Percentiles rank a stretch among this genome's conserved stretches.
phyloP scores from a whole-genome alignment of 2,797 vertebrate species.

The Champsocephalus gunnari region DNA sequence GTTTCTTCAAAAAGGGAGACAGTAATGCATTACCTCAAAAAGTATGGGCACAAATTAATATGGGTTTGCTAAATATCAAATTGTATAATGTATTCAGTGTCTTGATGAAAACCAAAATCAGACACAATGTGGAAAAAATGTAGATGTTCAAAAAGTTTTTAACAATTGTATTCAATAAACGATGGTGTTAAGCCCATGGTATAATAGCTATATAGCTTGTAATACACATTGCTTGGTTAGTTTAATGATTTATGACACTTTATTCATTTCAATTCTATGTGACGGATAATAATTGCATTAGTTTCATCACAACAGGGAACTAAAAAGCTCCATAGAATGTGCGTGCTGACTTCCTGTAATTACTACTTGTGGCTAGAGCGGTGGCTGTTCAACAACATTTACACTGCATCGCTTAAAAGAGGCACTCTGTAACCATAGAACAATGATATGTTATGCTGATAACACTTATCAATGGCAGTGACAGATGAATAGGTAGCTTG shows the following conservation, averaged over 20 bases:
- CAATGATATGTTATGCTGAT: too few species aligned
- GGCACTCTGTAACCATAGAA: neutral
- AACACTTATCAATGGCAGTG: too few species aligned
- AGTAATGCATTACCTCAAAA: neutral
- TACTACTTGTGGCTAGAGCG: neutral
- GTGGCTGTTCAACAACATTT: neutral
- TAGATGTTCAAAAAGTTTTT: neutral
- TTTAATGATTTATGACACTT: neutral
- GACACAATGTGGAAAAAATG: neutral
- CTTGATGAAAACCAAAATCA: conserved; percentile 1
- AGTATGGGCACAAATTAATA: neutral
- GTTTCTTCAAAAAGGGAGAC: neutral
- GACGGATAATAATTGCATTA: neutral
- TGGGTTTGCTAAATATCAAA: neutral
- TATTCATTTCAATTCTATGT: neutral
- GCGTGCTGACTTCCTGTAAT: neutral
- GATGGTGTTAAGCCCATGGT: too few species aligned
- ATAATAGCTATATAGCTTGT: neutral
- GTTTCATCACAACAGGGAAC: neutral
- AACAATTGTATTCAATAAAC: too few species aligned
- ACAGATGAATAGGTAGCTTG: too few species aligned
- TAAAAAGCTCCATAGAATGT: neutral
- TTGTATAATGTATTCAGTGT: neutral
- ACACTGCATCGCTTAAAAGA: neutral
- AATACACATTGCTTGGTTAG: too few species aligned